A percentile compares a stretch with the other conserved stretches of the same genome.
phyloP scores from a whole-genome alignment of 2,113 vertebrate species.

The Anhinga anhinga region DNA sequence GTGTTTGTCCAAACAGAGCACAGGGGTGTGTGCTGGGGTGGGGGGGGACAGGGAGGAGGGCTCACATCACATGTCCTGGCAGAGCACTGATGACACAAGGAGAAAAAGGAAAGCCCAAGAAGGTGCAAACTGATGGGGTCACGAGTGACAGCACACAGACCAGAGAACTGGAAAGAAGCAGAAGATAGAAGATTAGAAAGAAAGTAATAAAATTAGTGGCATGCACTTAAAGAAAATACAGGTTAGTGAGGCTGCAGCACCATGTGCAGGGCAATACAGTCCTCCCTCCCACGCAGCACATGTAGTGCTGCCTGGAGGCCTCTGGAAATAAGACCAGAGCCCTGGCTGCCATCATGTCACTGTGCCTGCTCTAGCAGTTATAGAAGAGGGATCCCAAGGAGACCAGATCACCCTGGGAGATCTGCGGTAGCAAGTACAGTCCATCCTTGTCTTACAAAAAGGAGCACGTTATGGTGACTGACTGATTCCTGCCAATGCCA shows the following conservation, averaged over 20 bases:
- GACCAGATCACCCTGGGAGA: neutral
- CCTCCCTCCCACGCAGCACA: neutral
- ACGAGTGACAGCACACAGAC: constrained; percentile 27
- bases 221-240: neutral
- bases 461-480: neutral
- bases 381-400: neutral
- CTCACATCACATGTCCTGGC: neutral
- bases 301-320: neutral
- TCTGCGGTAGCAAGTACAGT: neutral
- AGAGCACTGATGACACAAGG: neutral
- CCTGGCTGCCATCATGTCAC: neutral
- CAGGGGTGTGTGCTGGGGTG: neutral
- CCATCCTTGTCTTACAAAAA: neutral
- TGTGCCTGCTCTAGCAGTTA: neutral
- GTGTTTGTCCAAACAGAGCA: neutral
- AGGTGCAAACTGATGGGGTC: constrained; percentile 10
- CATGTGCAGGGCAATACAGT: neutral
- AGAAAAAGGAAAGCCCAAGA: neutral
- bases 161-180: constrained; percentile 61
- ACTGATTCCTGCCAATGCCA: neutral
- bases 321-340: neutral
- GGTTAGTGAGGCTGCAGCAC: neutral
- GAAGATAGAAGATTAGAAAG: constrained; percentile 45
- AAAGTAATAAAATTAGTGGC: neutral
- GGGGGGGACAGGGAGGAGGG: too few relatives aligned